Percentiles rank a stretch among this genome's conserved stretches.
Evolutionary conservation across 2,797 vertebrate species (phyloP).

Genomic region (Crocidura indochinensis): DNA sequence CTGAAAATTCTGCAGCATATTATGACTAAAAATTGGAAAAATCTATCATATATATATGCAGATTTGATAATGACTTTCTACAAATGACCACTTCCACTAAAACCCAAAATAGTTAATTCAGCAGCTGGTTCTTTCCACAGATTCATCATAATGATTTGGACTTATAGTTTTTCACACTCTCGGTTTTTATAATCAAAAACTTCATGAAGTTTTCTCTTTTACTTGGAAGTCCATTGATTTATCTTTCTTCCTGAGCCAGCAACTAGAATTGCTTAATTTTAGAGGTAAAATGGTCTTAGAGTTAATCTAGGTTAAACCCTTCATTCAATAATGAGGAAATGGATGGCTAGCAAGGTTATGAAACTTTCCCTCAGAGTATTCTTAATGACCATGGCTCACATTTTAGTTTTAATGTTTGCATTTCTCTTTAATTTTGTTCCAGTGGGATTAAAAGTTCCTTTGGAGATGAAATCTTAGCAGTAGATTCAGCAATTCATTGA

Average conservation of each 20-base stretch:
- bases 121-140: background rate
- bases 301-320: conserved; percentile 70
- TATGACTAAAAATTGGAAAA: background rate
- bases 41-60: background rate
- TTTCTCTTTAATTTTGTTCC: conserved; percentile 73
- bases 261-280: conserved; percentile 73
- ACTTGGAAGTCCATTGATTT: conserved; percentile 25
- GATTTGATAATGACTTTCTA: background rate
- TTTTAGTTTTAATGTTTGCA: conserved; percentile 67
- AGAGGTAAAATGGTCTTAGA: conserved; percentile 55
- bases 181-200: conserved; percentile 33
- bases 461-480: conserved; percentile 32
- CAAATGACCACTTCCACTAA: background rate
- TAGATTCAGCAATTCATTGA: conserved; percentile 69
- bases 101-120: background rate
- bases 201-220: conserved; percentile 31
- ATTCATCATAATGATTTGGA: background rate
- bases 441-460: conserved; percentile 64
- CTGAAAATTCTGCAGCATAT: background rate
- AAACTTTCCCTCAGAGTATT: conserved; percentile 69
- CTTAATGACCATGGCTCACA: conserved; percentile 69
- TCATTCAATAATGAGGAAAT: conserved; percentile 73
- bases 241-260: conserved; percentile 67
- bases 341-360: conserved; percentile 39
- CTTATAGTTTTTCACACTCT: background rate